Evolutionary conservation across 2,113 vertebrate species (phyloP).

Genomic region (Phylloscopus whistleri): DNA sequence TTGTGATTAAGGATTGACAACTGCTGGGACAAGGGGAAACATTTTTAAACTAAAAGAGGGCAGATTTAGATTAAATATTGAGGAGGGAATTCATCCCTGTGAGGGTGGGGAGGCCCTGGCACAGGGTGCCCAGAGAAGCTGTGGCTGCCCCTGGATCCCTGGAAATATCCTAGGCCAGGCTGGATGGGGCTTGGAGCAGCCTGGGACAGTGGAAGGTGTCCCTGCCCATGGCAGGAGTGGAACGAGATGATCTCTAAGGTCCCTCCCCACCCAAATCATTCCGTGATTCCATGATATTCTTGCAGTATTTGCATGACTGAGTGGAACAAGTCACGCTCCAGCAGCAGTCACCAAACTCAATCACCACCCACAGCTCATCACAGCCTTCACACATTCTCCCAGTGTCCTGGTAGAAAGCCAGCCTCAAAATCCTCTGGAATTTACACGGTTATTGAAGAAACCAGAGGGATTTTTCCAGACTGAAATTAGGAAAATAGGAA

Average conservation of each 20-base stretch:
- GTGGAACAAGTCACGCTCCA: background rate
- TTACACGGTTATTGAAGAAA: background rate
- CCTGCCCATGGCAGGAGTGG: background rate
- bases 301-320: background rate
- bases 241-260: background rate
- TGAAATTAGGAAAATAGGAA: background rate
- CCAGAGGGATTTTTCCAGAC: background rate
- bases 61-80: background rate
- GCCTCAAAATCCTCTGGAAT: background rate
- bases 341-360: background rate
- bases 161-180: background rate
- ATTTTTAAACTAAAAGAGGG: background rate
- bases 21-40: background rate
- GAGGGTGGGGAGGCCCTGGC: background rate
- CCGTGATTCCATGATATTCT: background rate
- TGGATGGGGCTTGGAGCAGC: background rate
- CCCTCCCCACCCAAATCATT: background rate
- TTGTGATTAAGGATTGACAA: background rate
- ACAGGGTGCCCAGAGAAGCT: background rate
- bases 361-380: background rate
- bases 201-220: rapidly evolving
- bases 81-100: background rate
- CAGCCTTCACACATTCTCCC: background rate
- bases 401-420: background rate
- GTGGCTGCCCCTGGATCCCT: background rate